Conservation (phyloP, 2,797 vertebrate genomes). For the Lepilemur septentrionalis region DNA sequence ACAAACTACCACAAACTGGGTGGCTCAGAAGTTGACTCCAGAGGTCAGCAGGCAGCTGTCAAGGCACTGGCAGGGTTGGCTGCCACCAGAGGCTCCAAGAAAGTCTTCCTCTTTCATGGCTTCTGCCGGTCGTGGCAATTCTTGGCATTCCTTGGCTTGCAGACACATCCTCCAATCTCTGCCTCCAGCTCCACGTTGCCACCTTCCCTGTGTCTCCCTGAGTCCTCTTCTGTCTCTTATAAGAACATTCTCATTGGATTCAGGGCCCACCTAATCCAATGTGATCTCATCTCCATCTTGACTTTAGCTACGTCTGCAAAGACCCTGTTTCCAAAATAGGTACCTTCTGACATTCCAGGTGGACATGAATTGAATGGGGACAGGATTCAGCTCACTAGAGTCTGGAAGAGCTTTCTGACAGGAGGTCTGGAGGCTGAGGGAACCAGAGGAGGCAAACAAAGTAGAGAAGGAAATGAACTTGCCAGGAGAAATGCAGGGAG, state of each 20-base stretch:
- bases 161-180: neutral
- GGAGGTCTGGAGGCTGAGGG: neutral
- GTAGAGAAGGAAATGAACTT: neutral
- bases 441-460: neutral
- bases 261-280: neutral
- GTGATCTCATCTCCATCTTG: neutral
- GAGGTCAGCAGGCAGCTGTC: neutral
- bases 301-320: neutral
- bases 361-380: neutral
- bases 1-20: neutral
- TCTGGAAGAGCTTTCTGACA: neutral
- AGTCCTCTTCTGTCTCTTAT: neutral
- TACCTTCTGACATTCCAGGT: neutral
- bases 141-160: neutral
- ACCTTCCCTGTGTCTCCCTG: neutral
- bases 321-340: neutral
- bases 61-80: fast-evolving
- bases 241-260: neutral
- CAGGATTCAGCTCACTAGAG: neutral
- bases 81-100: neutral
- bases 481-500: neutral
- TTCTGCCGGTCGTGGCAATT: neutral
- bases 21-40: neutral
- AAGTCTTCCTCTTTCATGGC: too few relatives aligned
- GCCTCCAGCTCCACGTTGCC: fast-evolving